Base-by-base conservation (phyloP, 1,140 invertebrate genomes). In the Zaprionus kolodkinae region DNA sequence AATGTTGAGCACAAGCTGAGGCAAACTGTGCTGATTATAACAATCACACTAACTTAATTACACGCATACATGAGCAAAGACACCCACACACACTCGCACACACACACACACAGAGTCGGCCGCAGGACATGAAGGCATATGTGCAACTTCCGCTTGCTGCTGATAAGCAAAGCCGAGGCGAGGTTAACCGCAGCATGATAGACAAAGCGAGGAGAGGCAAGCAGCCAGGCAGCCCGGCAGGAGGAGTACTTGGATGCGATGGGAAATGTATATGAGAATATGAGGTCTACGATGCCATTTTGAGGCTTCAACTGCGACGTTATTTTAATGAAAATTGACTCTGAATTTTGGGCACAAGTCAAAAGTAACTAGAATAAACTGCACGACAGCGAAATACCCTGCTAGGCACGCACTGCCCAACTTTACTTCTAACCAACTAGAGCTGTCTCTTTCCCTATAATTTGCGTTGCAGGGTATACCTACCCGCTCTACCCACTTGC, bases 311-410 rank as follows among this genome's bases (percentile, higher is more conserved):
- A 83, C 62, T 72, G 79, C 73, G 84, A 78, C 84, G 70, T 80
- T 84, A 75, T 80, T 88, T 83, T 80, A 87, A 87, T 87, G 83
- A 88, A 87, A 75, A 88, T 79, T 88, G 84, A 80, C 72, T 72
- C 77, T 70, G 83, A 70, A 60, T 80, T 71, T 55, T 27, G 25
- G 66, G 35, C 66, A 64, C 52, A 75, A 62, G 69, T 70, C 36
- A 12, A 50, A 50, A 50, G 10, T 45, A 45, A 45, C 13, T 3
- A 15, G 6, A 15, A 13, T 15, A 13, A 7, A 6, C 6, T 12
- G 13, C 6, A 2, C 6, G 40, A 45, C 45, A 25, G 17, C 6
- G 17, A 25, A 17, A 21, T 12, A 21, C 45, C 3, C 45, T 7
- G 33, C 33, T 0, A 9, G 10, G 10, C 33, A 4, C 33, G 10